Base-by-base conservation (phyloP, 2,113 vertebrate genomes). In the Aramus guarauna region DNA sequence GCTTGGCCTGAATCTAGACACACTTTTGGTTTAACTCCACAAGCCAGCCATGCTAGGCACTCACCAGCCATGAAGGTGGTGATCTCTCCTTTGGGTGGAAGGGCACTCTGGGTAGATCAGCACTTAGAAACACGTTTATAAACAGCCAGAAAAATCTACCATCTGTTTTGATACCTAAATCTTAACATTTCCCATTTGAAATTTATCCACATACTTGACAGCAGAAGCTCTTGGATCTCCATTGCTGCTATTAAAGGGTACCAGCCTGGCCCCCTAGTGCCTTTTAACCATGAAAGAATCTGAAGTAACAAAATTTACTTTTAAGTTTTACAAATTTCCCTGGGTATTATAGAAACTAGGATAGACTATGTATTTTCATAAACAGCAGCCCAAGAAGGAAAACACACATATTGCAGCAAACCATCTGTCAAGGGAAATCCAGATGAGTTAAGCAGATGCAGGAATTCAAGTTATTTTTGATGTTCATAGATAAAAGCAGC, bases 371-470 rank as follows among this genome's bases (percentile, higher is more conserved):
- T 97, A 96, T 96, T 98, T 98, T 97, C 73, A 96, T 95, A 97
- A 98, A 96, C 92, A 96, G 89, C 72, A 97, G 68, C 77, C 86
- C 71, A 94, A 93, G 96, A 97, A 95, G 32, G 96, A 97, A 98
- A 97, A 95, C 67, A 97, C 84, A 96, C 67, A 94, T 58, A 94
- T 78, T 83, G 87, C 73, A 96, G 82, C 10, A 68, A 97, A 80
- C 94, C 96, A 96, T 97, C 97, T 98, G 97, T 94, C 97, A 97
- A 91, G 96, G 94, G 94, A 96, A 95, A 97, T 95, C 95, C 94
- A 98, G 97, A 98, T 91, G 94, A 97, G 72, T 91, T 94, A 97
- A 97, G 95, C 94, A 98, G 97, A 98, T 97, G 97, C 85, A 95
- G 86, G 94, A 96, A 96, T 94, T 93, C 81, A 95, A 97, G 90